Evolutionary conservation across 2,113 vertebrate species (phyloP).

Genomic region (Trogon melanurus): DNA sequence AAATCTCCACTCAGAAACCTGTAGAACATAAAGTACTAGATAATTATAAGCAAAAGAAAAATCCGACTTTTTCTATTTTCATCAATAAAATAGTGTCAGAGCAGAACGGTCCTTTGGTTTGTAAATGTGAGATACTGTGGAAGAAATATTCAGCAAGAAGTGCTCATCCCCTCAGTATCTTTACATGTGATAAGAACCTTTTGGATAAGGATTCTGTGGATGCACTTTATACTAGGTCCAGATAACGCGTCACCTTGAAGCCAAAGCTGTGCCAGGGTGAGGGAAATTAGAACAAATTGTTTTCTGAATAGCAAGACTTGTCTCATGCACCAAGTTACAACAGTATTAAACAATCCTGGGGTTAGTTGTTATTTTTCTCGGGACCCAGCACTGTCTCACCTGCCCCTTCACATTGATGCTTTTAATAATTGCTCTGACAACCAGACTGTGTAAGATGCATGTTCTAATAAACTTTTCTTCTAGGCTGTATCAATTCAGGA

Average conservation of each 20-base stretch:
- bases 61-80: rapidly evolving
- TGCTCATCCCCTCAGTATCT: background rate
- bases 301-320: background rate
- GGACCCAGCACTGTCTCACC: background rate
- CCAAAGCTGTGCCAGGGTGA: background rate
- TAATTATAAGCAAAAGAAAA: background rate
- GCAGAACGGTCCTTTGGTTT: background rate
- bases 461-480: background rate
- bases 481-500: conserved; percentile 84
- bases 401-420: background rate
- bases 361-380: background rate
- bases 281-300: background rate
- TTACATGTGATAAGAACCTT: background rate
- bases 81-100: background rate
- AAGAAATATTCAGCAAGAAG: background rate
- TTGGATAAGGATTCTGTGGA: background rate
- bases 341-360: background rate
- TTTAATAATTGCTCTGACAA: background rate
- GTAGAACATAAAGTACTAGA: background rate
- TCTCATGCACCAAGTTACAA: background rate
- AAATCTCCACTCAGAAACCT: background rate
- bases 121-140: background rate
- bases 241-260: background rate
- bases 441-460: background rate
- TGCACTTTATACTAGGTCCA: background rate